Percentiles rank a stretch among this genome's conserved stretches.
phyloP scores from a whole-genome alignment of 2,113 vertebrate species.

The Micronycteris hirsuta region DNA sequence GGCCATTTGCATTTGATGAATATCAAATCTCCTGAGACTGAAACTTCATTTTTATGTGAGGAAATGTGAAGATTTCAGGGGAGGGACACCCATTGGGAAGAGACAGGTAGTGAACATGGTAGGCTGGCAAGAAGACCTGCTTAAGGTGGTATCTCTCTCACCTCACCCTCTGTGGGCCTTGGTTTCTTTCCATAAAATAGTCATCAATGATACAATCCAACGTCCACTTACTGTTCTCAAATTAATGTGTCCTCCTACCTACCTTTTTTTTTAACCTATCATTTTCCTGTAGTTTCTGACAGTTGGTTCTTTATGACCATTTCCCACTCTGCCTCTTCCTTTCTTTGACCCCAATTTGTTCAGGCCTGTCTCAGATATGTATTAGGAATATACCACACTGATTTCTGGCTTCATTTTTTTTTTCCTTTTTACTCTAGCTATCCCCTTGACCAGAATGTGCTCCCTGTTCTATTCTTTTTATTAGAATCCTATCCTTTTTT shows the following conservation, averaged over 20 bases:
- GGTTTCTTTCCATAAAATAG: not conserved
- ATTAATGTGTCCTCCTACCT: not conserved
- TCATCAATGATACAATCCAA: not conserved
- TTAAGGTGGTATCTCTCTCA: not conserved
- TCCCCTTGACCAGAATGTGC: not conserved
- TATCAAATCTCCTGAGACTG: not conserved
- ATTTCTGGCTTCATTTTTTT: not conserved
- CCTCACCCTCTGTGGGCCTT: not conserved
- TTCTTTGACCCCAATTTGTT: not conserved
- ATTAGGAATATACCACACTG: not conserved
- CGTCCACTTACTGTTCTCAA: not conserved
- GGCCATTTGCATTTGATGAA: not conserved
- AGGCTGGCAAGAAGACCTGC: too few species aligned
- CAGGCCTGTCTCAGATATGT: not conserved
- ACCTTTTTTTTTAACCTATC: not conserved
- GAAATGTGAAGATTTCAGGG: not conserved
- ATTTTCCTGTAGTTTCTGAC: not conserved
- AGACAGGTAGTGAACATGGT: not conserved
- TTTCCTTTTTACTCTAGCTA: not conserved
- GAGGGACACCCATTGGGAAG: not conserved
- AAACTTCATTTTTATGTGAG: not conserved
- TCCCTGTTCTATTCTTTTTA: slow-evolving; percentile 9
- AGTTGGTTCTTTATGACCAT: not conserved
- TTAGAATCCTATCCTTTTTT: slow-evolving; percentile 45
- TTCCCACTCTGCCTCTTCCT: not conserved